Evolutionary conservation across 2,797 vertebrate genomes (phyloP), one percentile per base, ranked within the genome.

Genomic region (Cynopterus sphinx): DNA sequence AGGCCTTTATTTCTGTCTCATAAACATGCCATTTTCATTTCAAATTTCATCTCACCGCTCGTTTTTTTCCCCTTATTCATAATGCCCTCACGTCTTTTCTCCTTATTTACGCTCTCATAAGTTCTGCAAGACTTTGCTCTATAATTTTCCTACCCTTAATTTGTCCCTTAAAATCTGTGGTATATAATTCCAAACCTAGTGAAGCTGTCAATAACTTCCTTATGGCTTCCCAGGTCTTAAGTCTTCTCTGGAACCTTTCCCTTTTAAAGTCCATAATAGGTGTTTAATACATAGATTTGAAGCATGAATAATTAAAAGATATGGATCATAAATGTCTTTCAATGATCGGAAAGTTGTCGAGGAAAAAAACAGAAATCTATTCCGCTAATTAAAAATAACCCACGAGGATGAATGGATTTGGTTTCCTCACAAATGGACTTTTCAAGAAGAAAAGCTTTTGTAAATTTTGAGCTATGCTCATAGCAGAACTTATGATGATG

Each of bases 261-360:
- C 53, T 87, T 85, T 55, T 68, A 90, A 57, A 92, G 90, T 31
- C 55, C 10, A 31, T 21, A 61, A 83, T 15, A 65, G 89, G 11
- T 81, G 51, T 87, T 91, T 82, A 82, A 88, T 63, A 88, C 74
- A 77, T 11, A 91, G 91, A 82, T 70, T 11, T 55, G 67, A 97
- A 59, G 24, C 15, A n/a, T 0, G 4, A 68, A 65, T 87, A 88
- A 93, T 90, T 36, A 88, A 94, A 90, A 93, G 73, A 87, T 67
- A 93, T 1, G 49, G 55, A 87, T 93, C 79, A 78, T 61, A 61
- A 5, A 9, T 63, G 71, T 93, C 39, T 83, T n/a, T 26, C n/a
- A 41, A 26, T n/a, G 79, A 65, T 33, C 74, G 63, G 9, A 28
- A 92, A 89, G 91, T 57, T 87, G 61, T 53, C 67, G 90, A 0